These are phyloP conservation scores for Gopherus flavomarginatus DNA, from an alignment of 2,113 vertebrate species.

Conservation along the genomic window DNA sequence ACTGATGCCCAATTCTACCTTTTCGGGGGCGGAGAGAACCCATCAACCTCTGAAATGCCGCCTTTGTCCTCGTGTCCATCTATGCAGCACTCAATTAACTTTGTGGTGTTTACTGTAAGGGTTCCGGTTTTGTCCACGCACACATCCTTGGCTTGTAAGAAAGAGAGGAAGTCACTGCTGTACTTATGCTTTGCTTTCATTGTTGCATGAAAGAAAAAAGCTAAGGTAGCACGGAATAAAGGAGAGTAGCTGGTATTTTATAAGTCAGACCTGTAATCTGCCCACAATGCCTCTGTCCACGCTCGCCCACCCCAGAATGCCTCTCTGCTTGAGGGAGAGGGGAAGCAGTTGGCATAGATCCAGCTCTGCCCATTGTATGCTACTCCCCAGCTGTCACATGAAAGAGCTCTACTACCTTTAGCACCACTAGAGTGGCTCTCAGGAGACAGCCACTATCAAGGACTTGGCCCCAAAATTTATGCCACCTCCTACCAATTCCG, in stretches of 20 bases:
- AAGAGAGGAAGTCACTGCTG: neutral
- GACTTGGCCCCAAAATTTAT: no score
- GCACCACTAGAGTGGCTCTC: neutral
- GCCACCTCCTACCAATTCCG: neutral
- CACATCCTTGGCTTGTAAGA: conserved; percentile 92
- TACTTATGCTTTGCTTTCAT: rapidly evolving
- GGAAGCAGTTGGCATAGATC: neutral
- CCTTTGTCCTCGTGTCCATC: conserved; percentile 92
- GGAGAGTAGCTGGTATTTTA: neutral
- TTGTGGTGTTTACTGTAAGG: conserved; percentile 96
- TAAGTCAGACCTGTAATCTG: neutral
- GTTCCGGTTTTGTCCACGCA: conserved; percentile 98
- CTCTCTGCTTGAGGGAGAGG: neutral
- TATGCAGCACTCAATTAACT: conserved; percentile 98
- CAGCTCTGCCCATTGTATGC: neutral
- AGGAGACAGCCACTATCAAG: neutral
- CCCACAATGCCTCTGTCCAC: neutral
- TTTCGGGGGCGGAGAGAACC: conserved; percentile 82
- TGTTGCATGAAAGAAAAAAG: rapidly evolving
- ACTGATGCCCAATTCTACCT: conserved; percentile 62
- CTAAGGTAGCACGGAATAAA: rapidly evolving
- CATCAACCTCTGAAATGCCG: conserved; percentile 81
- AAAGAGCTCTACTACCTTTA: neutral
- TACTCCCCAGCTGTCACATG: neutral
- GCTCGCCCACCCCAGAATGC: neutral